These are phyloP conservation scores for Pseudocheirus occidentalis DNA, from an alignment of 2,797 vertebrate genomes.

Conservation along the genomic window DNA sequence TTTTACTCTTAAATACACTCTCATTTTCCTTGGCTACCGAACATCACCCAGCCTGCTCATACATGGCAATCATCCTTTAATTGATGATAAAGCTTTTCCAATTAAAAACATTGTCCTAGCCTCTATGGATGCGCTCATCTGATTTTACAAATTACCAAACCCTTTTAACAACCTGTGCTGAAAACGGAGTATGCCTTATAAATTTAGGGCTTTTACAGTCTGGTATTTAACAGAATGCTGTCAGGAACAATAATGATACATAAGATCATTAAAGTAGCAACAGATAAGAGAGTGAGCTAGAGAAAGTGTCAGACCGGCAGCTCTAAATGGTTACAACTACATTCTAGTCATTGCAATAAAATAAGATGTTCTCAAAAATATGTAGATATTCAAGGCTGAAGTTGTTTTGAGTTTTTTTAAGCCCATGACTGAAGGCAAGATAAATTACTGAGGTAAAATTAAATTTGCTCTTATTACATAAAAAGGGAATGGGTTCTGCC, in stretches of 20 bases:
- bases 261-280: not conserved
- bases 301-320: not conserved
- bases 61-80: not conserved
- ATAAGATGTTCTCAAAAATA: conserved; percentile 1
- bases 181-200: conserved; percentile 30
- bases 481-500: not conserved
- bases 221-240: conserved; percentile 16
- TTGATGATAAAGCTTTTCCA: conserved; percentile 51
- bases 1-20: not conserved
- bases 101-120: conserved; percentile 30
- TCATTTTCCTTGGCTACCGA: not conserved
- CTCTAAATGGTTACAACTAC: not conserved
- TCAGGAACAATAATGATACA: not conserved
- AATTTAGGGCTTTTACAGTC: conserved; percentile 7
- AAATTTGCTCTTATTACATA: conserved; percentile 21
- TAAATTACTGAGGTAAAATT: not conserved
- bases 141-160: conserved; percentile 38
- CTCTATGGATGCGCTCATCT: not conserved
- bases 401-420: not conserved
- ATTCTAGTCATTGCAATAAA: not conserved
- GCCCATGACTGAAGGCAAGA: not conserved
- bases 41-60: not conserved
- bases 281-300: not conserved
- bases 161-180: conserved; percentile 37
- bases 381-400: not conserved